Evolutionary conservation across 2,888 invertebrate species (phyloP), one percentile per base, ranked within the genome.

Genomic region (Cheilosia scutellata): DNA sequence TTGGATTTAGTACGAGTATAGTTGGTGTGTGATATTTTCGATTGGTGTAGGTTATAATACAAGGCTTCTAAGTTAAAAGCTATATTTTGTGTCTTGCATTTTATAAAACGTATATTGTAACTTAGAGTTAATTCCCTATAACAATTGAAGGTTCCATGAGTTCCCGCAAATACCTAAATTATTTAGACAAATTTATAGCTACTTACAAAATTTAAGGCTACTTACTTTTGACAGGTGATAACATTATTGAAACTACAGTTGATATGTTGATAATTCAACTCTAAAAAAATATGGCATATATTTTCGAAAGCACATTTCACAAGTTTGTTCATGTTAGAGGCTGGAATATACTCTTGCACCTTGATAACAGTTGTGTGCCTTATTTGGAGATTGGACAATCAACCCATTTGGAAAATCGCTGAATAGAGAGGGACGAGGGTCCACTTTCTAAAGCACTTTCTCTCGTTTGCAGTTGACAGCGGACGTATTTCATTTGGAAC

Each of bases 1-100:
- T 82, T 68, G 82, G 62, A 68, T 68, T 82, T 57, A 51, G 62
- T 70, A 58, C 55, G 70, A 80, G 65, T 68, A 16, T 44, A 71
- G 74, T 80, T 70, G 29, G 65, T 78, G 78, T 66, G 55, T 79
- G 66, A 51, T 55, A 16, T 47, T 42, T 71, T 60, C 42, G 51
- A 58, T 55, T 49, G 40, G 57, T 65, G 75, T 83, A 29, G 62
- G 47, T 70, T 62, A 55, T 70, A 53, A 16, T 77, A 70, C 63
- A 75, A 37, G 55, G 37, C 37, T 20, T 63, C 55, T 44, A 70
- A 44, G 53, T 42, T 66, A 11, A 49, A 71, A 58, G 40, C 33
- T 63, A 29, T 44, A 27, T 29, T 51, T 27, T 51, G 27, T 51
- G 5, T 47, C 25, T 51, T 51, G 60, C 60, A 42, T 40, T 42